Conservation (phyloP, 2,888 invertebrate species). For the Diarsia rubi region DNA sequence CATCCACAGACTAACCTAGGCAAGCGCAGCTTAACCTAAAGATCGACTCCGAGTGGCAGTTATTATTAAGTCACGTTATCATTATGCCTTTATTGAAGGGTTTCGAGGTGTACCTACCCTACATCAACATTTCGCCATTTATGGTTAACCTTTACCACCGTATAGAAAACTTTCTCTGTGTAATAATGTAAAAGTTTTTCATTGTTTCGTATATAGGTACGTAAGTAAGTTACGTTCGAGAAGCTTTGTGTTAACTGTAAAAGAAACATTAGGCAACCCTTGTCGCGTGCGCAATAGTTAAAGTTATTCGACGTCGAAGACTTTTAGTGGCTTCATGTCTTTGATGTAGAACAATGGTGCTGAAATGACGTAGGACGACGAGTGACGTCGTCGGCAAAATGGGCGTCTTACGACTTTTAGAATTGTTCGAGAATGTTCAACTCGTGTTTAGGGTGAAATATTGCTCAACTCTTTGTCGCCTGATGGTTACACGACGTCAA, state of each 20-base stretch:
- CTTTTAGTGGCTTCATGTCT: conserved; percentile 45
- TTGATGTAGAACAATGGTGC: conserved; percentile 31
- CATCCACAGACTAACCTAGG: no score
- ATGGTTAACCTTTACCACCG: no score
- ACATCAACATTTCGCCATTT: neutral
- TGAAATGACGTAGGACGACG: conserved; percentile 32
- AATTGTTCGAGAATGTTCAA: conserved; percentile 14
- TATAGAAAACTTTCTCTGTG: no score
- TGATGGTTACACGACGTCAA: conserved; percentile 18
- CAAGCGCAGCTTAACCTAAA: no score
- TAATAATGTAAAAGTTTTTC: no score
- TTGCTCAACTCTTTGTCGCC: conserved; percentile 38
- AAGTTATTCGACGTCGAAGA: conserved; percentile 27
- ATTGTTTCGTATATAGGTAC: neutral
- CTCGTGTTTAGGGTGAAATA: conserved; percentile 28
- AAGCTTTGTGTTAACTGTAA: conserved; percentile 11
- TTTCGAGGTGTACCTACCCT: neutral
- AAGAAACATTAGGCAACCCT: conserved; percentile 32
- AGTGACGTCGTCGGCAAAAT: conserved; percentile 15
- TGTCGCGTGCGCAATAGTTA: conserved; percentile 8
- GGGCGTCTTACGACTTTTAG: neutral
- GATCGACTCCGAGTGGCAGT: no score
- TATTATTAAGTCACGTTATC: no score
- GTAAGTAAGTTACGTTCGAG: conserved; percentile 4
- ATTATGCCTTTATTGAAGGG: no score